A percentile compares a stretch with the other conserved stretches of the same genome.
phyloP scores from a whole-genome alignment of 2,797 vertebrate genomes.

The Bradypodion ventrale region DNA sequence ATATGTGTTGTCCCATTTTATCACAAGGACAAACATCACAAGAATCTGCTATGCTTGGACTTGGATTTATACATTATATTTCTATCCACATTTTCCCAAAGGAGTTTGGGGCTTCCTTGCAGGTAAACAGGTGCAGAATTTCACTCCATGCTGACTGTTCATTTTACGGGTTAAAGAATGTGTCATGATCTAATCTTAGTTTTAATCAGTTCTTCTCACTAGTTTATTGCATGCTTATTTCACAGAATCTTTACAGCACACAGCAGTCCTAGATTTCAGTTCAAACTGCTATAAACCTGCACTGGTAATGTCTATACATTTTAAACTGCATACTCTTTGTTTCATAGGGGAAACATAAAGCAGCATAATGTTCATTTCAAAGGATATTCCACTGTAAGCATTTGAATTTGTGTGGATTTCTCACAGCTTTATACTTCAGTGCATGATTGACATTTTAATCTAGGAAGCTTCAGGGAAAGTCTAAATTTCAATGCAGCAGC shows the following conservation, averaged over 20 bases:
- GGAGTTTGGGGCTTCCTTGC: not conserved
- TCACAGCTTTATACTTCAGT: constrained; percentile 47
- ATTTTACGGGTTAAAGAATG: constrained; percentile 7
- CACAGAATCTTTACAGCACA: constrained; percentile 49
- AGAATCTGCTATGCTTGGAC: not conserved
- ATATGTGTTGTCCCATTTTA: not conserved
- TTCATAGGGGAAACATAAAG: constrained; percentile 42
- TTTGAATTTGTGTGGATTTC: constrained; percentile 36
- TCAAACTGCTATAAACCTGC: constrained; percentile 21
- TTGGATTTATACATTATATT: not conserved
- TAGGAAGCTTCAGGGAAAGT: constrained; percentile 40
- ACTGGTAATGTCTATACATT: constrained; percentile 35
- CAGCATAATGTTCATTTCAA: constrained; percentile 18
- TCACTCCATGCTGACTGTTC: not conserved
- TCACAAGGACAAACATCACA: not conserved
- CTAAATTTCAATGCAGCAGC: constrained; percentile 52
- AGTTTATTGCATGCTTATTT: constrained; percentile 24
- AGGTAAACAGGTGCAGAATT: not conserved
- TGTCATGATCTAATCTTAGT: constrained; percentile 38
- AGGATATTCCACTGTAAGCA: constrained; percentile 46
- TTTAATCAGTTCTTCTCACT: constrained; percentile 42
- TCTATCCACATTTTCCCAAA: not conserved
- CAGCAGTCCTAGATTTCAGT: constrained; percentile 16
- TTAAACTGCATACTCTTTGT: constrained; percentile 43
- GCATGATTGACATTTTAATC: constrained; percentile 58